A percentile compares a stretch with the other conserved stretches of the same genome.
phyloP scores from a whole-genome alignment of 2,113 vertebrate genomes.

The Taxidea taxus region DNA sequence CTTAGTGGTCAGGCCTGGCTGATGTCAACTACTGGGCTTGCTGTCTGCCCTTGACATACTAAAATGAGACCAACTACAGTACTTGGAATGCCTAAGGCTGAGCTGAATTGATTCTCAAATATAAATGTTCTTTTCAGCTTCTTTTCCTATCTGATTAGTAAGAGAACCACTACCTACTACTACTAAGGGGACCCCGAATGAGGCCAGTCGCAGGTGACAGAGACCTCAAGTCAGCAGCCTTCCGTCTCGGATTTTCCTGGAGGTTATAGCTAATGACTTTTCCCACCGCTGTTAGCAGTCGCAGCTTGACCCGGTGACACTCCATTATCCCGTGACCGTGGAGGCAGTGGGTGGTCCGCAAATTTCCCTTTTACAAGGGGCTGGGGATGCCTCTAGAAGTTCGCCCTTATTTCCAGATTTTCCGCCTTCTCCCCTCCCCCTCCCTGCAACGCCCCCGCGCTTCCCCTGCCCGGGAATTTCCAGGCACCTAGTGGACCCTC shows the following conservation, averaged over 20 bases:
- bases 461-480: background rate
- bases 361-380: background rate
- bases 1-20: background rate
- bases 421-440: conserved; percentile 6
- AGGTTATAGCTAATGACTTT: background rate
- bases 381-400: conserved; percentile 39
- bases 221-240: background rate
- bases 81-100: background rate
- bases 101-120: background rate
- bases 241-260: background rate
- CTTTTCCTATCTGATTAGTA: background rate
- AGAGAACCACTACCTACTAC: background rate
- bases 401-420: background rate
- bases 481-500: background rate
- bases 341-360: background rate
- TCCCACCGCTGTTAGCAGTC: background rate
- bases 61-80: background rate
- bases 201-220: background rate
- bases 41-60: background rate
- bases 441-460: conserved; percentile 55
- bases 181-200: background rate
- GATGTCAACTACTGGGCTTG: background rate
- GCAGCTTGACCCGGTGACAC: background rate
- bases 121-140: background rate
- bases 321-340: background rate